A percentile compares a stretch with the other conserved stretches of the same genome.
These are phyloP conservation scores for Agrotis puta DNA, from an alignment of 2,888 invertebrate genomes.

Conservation along the genomic window DNA sequence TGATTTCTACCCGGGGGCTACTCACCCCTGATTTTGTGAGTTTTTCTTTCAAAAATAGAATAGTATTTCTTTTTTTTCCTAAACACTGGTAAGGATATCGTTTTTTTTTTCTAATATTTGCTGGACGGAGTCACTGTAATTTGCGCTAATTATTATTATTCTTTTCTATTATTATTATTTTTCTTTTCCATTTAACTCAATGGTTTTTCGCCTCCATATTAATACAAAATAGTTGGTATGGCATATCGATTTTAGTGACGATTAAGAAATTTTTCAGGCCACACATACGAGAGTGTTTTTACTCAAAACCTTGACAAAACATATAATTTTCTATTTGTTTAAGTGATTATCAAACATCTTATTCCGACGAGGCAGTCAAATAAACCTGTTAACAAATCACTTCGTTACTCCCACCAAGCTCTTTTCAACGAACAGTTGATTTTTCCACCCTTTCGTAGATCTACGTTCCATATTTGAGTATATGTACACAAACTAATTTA, in stretches of 20 bases:
- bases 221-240: not conserved
- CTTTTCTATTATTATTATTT: too few species aligned
- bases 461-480: slow-evolving; percentile 59
- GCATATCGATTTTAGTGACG: not conserved
- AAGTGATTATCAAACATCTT: not conserved
- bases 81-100: not conserved
- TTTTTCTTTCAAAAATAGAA: not conserved
- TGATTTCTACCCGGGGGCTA: not conserved
- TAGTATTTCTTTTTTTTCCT: not conserved
- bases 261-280: not conserved
- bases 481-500: slow-evolving; percentile 40
- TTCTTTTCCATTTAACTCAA: too few species aligned
- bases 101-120: not conserved
- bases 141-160: not conserved
- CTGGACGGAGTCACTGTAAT: slow-evolving; percentile 31
- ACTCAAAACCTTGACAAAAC: slow-evolving; percentile 34
- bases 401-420: slow-evolving; percentile 4
- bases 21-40: not conserved
- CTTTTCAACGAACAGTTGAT: slow-evolving; percentile 23
- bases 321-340: slow-evolving; percentile 11
- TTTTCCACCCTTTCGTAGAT: slow-evolving; percentile 44
- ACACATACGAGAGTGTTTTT: not conserved
- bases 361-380: not conserved
- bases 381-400: slow-evolving; percentile 13
- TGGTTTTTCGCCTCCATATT: not conserved